Evolutionary conservation across 2,113 vertebrate genomes (phyloP), one percentile per base, ranked within the genome.

Genomic region (Ptychochromis oligacanthus): DNA sequence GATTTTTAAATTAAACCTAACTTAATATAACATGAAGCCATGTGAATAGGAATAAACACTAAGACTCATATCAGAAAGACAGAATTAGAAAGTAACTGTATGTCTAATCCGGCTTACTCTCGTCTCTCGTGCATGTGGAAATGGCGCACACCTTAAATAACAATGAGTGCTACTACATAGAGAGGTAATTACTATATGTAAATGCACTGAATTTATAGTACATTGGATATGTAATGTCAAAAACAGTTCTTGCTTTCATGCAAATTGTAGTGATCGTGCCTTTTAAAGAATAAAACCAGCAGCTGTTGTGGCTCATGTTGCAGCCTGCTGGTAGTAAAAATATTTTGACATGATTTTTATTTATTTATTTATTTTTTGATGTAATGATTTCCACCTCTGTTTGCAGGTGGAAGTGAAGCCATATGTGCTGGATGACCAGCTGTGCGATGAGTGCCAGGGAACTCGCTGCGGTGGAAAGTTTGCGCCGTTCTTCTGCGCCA

Each of bases 371-470:
- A 12, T 13, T 70, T 20, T 24, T 65, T 11, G n/a, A n/a, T 20
- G 17, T n/a, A n/a, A 38, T 55, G 0, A 4, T 56, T 40, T 59
- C 17, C 26, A 0, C 20, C 2, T 80, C 46, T 55, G 54, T 8
- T 26, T 88, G 20, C 96, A 99, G 98, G 98, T 99, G 97, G 98
- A 99, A 97, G 98, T 99, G 96, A 99, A 99, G 98, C 98, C 98
- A 98, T 99, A 99, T 94, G 98, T 99, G 95, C 92, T 99, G 96
- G 98, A 99, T 85, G 98, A 99, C 96, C 98, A 99, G 96, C 97
- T 99, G 95, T 99, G 98, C 86, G 98, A 99, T 88, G 98, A 99
- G 95, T 99, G 98, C 96, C 98, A 99, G 96, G 98, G 98, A 90
- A 98, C 98, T 82, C 98, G 98, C 89, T 99, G 98, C 46, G 98